Evolutionary conservation across 1,140 invertebrate genomes (phyloP).

Genomic region (Drosophila watanabei): DNA sequence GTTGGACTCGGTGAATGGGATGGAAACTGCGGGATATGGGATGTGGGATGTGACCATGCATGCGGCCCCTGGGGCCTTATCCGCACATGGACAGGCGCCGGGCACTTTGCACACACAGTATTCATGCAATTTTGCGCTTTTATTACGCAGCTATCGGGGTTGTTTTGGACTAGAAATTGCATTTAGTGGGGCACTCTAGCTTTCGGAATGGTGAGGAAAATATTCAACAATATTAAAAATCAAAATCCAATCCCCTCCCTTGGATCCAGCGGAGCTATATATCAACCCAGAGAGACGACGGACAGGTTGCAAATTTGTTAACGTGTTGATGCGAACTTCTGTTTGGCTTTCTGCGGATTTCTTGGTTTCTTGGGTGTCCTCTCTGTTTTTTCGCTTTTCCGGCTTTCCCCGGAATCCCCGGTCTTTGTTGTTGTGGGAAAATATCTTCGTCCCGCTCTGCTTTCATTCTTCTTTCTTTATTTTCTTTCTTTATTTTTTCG

Average conservation of each 20-base stretch:
- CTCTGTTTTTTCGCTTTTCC: slow-evolving; percentile 18
- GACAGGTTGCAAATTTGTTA: slow-evolving; percentile 35
- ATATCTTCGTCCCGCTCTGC: background rate
- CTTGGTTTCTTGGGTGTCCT: slow-evolving; percentile 13
- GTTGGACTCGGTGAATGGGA: slow-evolving; percentile 35
- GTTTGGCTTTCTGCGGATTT: slow-evolving; percentile 19
- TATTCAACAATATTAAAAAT: slow-evolving; percentile 24
- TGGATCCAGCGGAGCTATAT: slow-evolving; percentile 26
- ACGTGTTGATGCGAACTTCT: slow-evolving; percentile 32
- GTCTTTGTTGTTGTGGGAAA: slow-evolving; percentile 19
- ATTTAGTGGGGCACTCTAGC: slow-evolving; percentile 15
- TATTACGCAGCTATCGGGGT: slow-evolving; percentile 41
- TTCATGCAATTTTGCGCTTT: slow-evolving; percentile 52
- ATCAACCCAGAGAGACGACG: slow-evolving; percentile 10
- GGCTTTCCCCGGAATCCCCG: background rate
- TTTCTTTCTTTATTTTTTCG: background rate
- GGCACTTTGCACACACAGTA: slow-evolving; percentile 20
- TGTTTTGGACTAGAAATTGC: slow-evolving; percentile 37
- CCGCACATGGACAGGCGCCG: slow-evolving; percentile 31
- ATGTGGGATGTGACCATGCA: slow-evolving; percentile 12
- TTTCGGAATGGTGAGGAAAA: background rate
- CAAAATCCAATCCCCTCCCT: slow-evolving; percentile 5
- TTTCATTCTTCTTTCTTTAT: slow-evolving; percentile 11
- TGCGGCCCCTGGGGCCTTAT: slow-evolving; percentile 33
- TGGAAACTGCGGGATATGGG: slow-evolving; percentile 29